These are phyloP conservation scores for Microctenopoma lineatum DNA, from an alignment of 2,797 vertebrate genomes.

Conservation along the genomic window DNA sequence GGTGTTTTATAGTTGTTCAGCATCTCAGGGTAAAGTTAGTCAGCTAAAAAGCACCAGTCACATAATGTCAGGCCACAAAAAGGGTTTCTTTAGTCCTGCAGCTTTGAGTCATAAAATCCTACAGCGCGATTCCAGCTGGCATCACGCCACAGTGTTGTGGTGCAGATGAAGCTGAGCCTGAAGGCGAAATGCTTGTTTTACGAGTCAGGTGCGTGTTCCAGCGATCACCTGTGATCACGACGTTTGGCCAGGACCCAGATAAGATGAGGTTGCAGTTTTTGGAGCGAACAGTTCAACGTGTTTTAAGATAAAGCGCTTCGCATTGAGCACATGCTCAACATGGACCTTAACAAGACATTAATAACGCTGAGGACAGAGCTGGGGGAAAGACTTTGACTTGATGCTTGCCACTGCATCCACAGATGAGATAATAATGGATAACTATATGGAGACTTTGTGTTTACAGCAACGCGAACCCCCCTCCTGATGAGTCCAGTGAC, in stretches of 20 bases:
- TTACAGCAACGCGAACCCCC: conserved; percentile 70
- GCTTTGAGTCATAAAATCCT: background rate
- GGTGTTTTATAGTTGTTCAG: background rate
- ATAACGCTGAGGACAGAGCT: background rate
- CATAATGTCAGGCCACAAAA: conserved; percentile 9
- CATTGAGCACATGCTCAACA: no score
- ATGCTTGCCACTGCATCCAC: background rate
- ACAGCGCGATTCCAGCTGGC: background rate
- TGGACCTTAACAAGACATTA: no score
- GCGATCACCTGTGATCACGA: conserved; percentile 16
- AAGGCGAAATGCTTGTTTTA: conserved; percentile 21
- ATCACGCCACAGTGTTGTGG: background rate
- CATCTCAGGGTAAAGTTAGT: conserved; percentile 25
- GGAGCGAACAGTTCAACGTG: background rate
- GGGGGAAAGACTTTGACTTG: no score
- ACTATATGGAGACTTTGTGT: conserved; percentile 7
- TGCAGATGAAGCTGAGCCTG: background rate
- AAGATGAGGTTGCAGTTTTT: background rate
- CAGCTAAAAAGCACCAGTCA: conserved; percentile 14
- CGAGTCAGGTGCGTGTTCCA: background rate
- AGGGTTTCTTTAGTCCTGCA: background rate
- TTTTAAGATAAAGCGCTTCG: no score
- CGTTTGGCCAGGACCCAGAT: conserved; percentile 5
- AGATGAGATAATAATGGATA: background rate
- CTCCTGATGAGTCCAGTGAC: conserved; percentile 65